Conservation (phyloP, 2,113 vertebrate genomes). For the Prionailurus viverrinus region DNA sequence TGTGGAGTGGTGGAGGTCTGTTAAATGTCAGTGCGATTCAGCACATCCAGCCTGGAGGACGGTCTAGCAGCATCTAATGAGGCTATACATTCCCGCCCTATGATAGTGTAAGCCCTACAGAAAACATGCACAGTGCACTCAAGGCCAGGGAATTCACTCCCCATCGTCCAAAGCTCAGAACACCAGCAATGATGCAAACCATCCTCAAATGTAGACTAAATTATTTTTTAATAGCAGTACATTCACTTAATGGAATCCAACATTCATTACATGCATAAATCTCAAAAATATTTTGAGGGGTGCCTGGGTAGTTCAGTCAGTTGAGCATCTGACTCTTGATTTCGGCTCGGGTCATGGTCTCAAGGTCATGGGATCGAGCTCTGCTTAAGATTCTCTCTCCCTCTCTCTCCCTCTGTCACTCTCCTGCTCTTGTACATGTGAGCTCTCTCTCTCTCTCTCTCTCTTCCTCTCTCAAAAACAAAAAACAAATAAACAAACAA, state of each 20-base stretch:
- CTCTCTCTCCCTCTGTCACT: no score
- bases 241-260: neutral
- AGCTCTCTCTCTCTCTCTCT: no score
- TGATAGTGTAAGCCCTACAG: rapidly evolving
- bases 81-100: rapidly evolving
- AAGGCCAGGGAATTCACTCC: neutral
- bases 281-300: neutral
- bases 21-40: neutral
- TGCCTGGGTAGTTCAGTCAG: no score
- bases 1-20: neutral
- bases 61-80: neutral
- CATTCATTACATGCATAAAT: neutral
- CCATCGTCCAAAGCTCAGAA: neutral
- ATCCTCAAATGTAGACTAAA: neutral
- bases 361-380: no score
- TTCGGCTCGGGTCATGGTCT: no score
- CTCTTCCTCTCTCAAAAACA: no score
- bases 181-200: neutral
- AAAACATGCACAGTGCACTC: rapidly evolving
- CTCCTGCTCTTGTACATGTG: no score
- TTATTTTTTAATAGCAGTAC: neutral
- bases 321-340: no score
- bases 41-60: no score
- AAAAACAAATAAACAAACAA: no score
- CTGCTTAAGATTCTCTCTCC: no score